Evolutionary conservation across 1,140 invertebrate genomes (phyloP), one percentile per base, ranked within the genome.

Genomic region (Drosophila triauraria): DNA sequence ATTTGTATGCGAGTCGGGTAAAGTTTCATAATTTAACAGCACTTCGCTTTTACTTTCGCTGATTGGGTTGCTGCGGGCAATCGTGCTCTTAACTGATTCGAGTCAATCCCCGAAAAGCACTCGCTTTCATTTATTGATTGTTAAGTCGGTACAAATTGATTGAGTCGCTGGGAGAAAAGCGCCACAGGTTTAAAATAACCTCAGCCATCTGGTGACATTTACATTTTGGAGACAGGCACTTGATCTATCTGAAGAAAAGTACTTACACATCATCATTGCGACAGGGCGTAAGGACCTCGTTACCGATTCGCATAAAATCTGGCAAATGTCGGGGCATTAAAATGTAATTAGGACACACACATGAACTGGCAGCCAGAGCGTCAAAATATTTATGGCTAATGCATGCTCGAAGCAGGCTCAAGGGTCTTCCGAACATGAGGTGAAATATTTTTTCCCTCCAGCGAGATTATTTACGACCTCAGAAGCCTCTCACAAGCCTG

Each of bases 331-430:
- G 35, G 48, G 40, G 60, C 77, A 80, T 80, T 79, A 80, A 80
- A 80, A 80, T 80, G 77, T 80, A 80, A 80, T 80, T 80, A 80
- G 76, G 68, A 60, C 75, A 74, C 42, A 72, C 23, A 38, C 50
- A 30, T 15, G 30, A 47, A 17, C 13, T 42, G 35, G n/a, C 59
- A 40, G 30, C 42, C 46, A 62, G 30, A 50, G 17, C 63, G 27
- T 23, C 50, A 57, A 62, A 67, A 70, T 70, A 78, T 78, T 78
- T 78, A 78, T 78, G 64, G 65, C 51, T 43, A 23, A 62, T 70
- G 53, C 44, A 48, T 78, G 64, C 58, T 77, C 43, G 43, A 42
- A 77, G 38, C 75, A 78, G 58, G 20, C 48, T 63, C 64, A 63
- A 78, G 58, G 40, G 57, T 47, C 60, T 48, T 57, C 27, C 43